A percentile compares a stretch with the other conserved stretches of the same genome.
These are phyloP conservation scores for Eristalis arbustorum DNA, from an alignment of 2,888 invertebrate species.

Conservation along the genomic window DNA sequence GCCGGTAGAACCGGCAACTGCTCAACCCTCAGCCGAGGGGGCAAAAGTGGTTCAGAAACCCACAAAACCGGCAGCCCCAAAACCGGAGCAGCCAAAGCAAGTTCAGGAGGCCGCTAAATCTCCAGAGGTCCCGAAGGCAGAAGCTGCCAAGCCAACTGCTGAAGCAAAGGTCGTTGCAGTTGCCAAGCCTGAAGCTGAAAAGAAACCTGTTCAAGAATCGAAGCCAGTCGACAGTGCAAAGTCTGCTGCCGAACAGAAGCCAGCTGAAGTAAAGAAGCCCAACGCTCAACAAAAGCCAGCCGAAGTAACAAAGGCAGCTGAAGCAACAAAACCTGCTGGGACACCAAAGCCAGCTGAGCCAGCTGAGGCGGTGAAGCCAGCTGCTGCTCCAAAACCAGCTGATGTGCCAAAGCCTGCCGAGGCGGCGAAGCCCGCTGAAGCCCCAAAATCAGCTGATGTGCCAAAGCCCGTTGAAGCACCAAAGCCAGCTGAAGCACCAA, in stretches of 20 bases:
- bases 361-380: conserved; percentile 81
- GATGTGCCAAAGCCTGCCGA: conserved; percentile 80
- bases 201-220: neutral
- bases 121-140: conserved; percentile 3
- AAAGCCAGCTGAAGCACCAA: conserved; percentile 27
- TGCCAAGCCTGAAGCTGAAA: neutral
- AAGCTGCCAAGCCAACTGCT: conserved; percentile 1
- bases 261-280: neutral
- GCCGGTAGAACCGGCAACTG: neutral
- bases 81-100: conserved; percentile 83
- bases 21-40: no score
- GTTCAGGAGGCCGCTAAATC: no score
- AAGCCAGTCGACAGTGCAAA: conserved; percentile 2
- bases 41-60: neutral
- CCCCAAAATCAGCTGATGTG: conserved; percentile 84
- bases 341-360: conserved; percentile 76
- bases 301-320: neutral
- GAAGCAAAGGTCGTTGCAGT: neutral
- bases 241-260: conserved; percentile 92
- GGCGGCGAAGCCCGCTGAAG: conserved; percentile 86
- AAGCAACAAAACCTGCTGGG: neutral
- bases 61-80: neutral
- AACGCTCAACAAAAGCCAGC: neutral
- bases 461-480: conserved; percentile 83
- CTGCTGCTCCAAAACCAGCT: conserved; percentile 80